phyloP scores from a whole-genome alignment of 2,888 invertebrate genomes.

The Malthinus seriepunctatus region DNA sequence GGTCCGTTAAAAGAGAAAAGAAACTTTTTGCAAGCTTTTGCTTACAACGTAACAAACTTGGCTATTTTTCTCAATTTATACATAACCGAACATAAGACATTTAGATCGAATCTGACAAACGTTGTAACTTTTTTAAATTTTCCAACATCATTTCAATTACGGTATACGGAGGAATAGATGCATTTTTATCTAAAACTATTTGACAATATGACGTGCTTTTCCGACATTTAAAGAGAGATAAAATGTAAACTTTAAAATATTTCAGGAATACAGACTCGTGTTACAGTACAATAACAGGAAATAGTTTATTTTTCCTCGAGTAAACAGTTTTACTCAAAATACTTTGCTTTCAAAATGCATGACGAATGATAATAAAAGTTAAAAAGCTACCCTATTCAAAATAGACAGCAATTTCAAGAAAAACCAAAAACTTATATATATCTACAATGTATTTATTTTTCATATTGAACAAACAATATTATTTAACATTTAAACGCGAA shows the following conservation, averaged over 20 bases:
- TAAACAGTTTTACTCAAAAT: slow-evolving; percentile 25
- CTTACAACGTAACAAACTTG: slow-evolving; percentile 42
- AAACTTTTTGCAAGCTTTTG: slow-evolving; percentile 34
- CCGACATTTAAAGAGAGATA: slow-evolving; percentile 25
- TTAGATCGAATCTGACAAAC: slow-evolving; percentile 39
- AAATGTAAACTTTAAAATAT: slow-evolving; percentile 27
- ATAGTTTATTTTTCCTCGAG: slow-evolving; percentile 27
- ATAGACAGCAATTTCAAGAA: background rate
- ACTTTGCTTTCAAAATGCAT: slow-evolving; percentile 19
- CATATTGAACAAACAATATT: slow-evolving; percentile 2
- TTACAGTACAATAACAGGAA: slow-evolving; percentile 29
- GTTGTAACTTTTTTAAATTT: slow-evolving; percentile 38
- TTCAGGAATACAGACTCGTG: slow-evolving; percentile 22
- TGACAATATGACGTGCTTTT: slow-evolving; percentile 30
- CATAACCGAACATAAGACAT: slow-evolving; percentile 26
- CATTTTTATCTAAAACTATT: slow-evolving; percentile 29
- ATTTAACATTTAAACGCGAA: background rate
- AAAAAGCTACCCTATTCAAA: slow-evolving; percentile 12
- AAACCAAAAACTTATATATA: slow-evolving; percentile 1
- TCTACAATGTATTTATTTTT: too few relatives aligned
- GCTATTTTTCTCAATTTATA: slow-evolving; percentile 37
- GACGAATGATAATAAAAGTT: slow-evolving; percentile 28
- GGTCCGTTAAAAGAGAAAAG: slow-evolving; percentile 25
- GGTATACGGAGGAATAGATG: slow-evolving; percentile 33
- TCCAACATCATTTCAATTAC: slow-evolving; percentile 47